These are phyloP conservation scores for Ceratina calcarata DNA, from an alignment of 1,140 invertebrate genomes.

Conservation along the genomic window DNA sequence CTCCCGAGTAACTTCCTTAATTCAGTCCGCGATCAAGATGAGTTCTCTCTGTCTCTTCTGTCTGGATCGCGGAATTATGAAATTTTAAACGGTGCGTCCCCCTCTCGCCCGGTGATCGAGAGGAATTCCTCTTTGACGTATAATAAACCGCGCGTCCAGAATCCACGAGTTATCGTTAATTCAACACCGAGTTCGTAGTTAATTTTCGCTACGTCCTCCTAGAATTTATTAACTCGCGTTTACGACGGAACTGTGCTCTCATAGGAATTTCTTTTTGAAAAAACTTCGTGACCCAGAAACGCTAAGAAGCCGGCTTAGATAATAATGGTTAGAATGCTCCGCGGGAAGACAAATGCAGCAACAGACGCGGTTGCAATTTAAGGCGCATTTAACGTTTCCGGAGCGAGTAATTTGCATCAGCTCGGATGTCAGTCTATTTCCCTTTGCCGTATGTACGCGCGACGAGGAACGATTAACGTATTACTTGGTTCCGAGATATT, in stretches of 20 bases:
- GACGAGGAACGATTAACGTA: too few relatives aligned
- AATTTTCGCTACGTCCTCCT: background rate
- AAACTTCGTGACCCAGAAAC: conserved; percentile 10
- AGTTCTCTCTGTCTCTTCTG: too few relatives aligned
- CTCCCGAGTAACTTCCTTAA: conserved; percentile 3
- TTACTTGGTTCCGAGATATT: too few relatives aligned
- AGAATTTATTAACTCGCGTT: background rate
- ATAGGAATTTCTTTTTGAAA: background rate
- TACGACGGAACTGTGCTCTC: too few relatives aligned
- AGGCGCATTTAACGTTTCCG: conserved; percentile 29
- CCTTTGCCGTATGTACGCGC: too few relatives aligned
- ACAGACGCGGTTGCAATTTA: conserved; percentile 13
- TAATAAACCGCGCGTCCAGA: too few relatives aligned
- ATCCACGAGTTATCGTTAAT: too few relatives aligned
- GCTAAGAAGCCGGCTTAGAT: conserved; percentile 8
- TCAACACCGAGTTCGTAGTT: background rate
- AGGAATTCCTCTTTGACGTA: background rate
- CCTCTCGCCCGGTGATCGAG: too few relatives aligned
- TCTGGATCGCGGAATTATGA: background rate
- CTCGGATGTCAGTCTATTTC: background rate
- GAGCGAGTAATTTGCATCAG: conserved; percentile 22
- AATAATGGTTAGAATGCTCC: conserved; percentile 23
- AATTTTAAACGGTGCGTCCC: conserved; percentile 17
- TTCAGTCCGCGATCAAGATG: background rate
- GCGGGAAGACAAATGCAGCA: background rate